A percentile compares a stretch with the other conserved stretches of the same genome.
These are phyloP conservation scores for Bhutanitis thaidina DNA, from an alignment of 2,888 invertebrate genomes.

Conservation along the genomic window DNA sequence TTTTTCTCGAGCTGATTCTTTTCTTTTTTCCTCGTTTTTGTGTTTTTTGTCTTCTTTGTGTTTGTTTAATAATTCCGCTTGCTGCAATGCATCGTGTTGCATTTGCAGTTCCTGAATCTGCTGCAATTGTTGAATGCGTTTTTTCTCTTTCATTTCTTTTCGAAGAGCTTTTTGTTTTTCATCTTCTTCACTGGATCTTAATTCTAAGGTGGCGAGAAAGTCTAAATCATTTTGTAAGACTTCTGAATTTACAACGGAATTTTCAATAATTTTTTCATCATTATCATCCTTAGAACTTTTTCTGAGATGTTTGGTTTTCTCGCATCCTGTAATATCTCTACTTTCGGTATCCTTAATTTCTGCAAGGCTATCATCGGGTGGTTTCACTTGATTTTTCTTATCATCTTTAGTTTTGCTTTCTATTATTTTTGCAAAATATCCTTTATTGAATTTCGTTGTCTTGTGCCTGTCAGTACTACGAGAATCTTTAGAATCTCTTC, in stretches of 20 bases:
- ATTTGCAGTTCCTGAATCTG: conserved; percentile 73
- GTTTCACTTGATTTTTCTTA: conserved; percentile 76
- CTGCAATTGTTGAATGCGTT: conserved; percentile 71
- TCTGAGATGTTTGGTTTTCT: conserved; percentile 47
- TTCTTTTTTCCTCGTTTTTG: conserved; percentile 67
- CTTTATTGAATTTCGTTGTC: conserved; percentile 80
- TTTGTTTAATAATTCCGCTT: conserved; percentile 58
- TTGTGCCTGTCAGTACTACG: conserved; percentile 63
- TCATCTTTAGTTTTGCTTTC: conserved; percentile 82
- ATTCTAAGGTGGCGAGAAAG: conserved; percentile 79
- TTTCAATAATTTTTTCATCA: conserved; percentile 39
- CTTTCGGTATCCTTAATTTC: conserved; percentile 53
- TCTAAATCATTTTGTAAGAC: conserved; percentile 76
- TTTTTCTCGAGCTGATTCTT: conserved; percentile 68
- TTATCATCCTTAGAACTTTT: conserved; percentile 47
- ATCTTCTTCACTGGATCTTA: conserved; percentile 80
- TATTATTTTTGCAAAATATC: conserved; percentile 77
- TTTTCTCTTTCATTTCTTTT: conserved; percentile 79
- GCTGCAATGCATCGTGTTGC: conserved; percentile 68
- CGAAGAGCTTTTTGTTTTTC: conserved; percentile 77
- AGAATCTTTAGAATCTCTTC: conserved; percentile 86
- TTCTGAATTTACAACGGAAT: conserved; percentile 42
- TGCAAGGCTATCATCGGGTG: conserved; percentile 60
- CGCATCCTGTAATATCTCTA: conserved; percentile 39
- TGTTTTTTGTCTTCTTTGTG: conserved; percentile 64